Base-by-base conservation (phyloP, 2,797 vertebrate genomes). In the Brotula barbata region DNA sequence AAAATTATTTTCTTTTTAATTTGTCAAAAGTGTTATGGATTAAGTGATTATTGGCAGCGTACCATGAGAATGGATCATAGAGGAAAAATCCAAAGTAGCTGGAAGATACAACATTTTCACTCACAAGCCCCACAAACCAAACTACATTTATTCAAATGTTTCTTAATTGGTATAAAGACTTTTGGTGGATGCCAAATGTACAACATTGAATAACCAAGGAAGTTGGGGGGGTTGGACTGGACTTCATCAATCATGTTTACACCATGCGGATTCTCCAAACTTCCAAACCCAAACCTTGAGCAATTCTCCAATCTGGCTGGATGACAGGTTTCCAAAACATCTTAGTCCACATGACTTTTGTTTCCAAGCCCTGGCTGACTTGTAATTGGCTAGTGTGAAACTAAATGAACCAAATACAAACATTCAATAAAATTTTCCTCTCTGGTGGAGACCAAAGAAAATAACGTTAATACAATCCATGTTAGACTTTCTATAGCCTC, bases 121-220 rank as follows among this genome's bases (percentile, higher is more conserved):
- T 55, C 62, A 51, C 48, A 63, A 41, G 0, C n/a, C 36, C 51
- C 53, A 58, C 69, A 15, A 55, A 69, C 62, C 69, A 73, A 15
- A 45, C 51, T 8, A 50, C 39, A 53, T 21, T 37, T 0, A 70
- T 58, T 49, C 21, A 49, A 46, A 8, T 8, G 2, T 20, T 19
- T 15, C 49, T 59, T 42, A 23, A 28, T 7, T 12, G 3, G 13
- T 14, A 21, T 31, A 1, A 23, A 10, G 6, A 51, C 12, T 21
- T 48, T 2, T 0, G 10, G 5, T 15, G 1, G 7, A 6, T 55
- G 31, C n/a, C 50, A n/a, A 20, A 31, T 12, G 14, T n/a, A 36
- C 21, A 9, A 43, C 16, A 22, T 42, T 58, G 13, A 59, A 51
- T 68, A 28, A 54, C 21, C 16, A 17, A 22, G 33, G 53, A 43